Percentiles rank a stretch among this genome's conserved stretches.
These are phyloP conservation scores for Drosophila rellima DNA, from an alignment of 2,888 invertebrate genomes.

Conservation along the genomic window DNA sequence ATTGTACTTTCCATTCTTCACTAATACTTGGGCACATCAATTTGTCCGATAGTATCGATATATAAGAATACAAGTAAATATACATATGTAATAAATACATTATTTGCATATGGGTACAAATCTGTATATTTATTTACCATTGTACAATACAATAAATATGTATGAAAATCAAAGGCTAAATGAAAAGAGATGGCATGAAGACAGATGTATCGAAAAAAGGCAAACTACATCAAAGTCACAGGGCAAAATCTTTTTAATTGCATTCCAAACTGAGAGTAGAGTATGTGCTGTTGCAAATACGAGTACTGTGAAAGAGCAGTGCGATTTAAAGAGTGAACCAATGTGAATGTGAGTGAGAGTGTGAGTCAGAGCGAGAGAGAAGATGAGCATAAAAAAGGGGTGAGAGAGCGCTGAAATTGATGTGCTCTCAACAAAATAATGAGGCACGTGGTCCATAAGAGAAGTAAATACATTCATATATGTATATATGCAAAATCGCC, in stretches of 20 bases:
- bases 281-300: constrained; percentile 6
- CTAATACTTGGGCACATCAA: neutral
- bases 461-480: constrained; percentile 45
- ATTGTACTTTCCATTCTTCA: neutral
- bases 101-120: constrained; percentile 3
- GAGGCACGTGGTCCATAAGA: constrained; percentile 75
- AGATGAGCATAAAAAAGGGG: constrained; percentile 49
- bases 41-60: neutral
- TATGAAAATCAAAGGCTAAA: constrained; percentile 16
- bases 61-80: neutral
- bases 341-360: neutral
- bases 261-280: constrained; percentile 41
- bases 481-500: constrained; percentile 27
- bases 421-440: constrained; percentile 58
- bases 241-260: constrained; percentile 52
- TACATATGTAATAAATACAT: neutral
- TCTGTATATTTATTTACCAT: constrained; percentile 1
- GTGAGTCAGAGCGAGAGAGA: constrained; percentile 26
- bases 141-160: neutral
- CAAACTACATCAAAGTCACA: constrained; percentile 14
- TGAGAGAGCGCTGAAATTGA: constrained; percentile 36
- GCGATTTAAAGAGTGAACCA: constrained; percentile 4
- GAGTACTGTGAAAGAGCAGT: constrained; percentile 1
- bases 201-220: neutral
- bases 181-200: constrained; percentile 12